A percentile compares a stretch with the other conserved stretches of the same genome.
These are phyloP conservation scores for Elephantulus edwardii DNA, from an alignment of 2,113 vertebrate genomes.

Conservation along the genomic window DNA sequence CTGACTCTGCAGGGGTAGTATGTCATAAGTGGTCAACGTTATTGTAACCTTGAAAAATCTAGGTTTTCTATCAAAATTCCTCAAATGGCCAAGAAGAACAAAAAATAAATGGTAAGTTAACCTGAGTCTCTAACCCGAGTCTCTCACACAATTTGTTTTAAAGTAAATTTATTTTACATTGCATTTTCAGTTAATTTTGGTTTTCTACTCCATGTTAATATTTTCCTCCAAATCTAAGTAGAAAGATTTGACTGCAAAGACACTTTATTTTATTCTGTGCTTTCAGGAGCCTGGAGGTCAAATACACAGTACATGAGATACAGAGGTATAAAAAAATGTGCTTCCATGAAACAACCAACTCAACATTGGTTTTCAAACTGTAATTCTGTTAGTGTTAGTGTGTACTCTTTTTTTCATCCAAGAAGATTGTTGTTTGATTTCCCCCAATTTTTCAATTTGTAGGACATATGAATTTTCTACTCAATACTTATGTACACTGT, in stretches of 20 bases:
- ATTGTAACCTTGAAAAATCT: background rate
- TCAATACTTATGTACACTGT: no score
- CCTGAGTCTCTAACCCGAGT: background rate
- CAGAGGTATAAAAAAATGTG: background rate
- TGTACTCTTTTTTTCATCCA: background rate
- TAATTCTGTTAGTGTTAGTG: background rate
- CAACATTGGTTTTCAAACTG: constrained; percentile 15
- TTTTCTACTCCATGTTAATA: background rate
- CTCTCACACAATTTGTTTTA: background rate
- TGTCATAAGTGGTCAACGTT: background rate
- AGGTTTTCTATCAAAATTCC: background rate
- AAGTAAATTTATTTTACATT: background rate
- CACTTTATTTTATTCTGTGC: background rate
- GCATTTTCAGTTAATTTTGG: background rate
- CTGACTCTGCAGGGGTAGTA: background rate
- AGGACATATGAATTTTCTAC: no score
- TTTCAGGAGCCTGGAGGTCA: background rate
- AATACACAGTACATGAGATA: background rate
- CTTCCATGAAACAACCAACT: background rate
- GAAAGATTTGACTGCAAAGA: background rate
- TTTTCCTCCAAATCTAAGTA: background rate
- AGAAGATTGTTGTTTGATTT: rapidly evolving
- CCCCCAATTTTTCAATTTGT: background rate
- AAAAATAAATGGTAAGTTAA: background rate
- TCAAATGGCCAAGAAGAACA: background rate